Percentiles rank a stretch among this genome's conserved stretches.
Conservation (phyloP, 2,113 vertebrate genomes). For the Mustela lutreola region DNA sequence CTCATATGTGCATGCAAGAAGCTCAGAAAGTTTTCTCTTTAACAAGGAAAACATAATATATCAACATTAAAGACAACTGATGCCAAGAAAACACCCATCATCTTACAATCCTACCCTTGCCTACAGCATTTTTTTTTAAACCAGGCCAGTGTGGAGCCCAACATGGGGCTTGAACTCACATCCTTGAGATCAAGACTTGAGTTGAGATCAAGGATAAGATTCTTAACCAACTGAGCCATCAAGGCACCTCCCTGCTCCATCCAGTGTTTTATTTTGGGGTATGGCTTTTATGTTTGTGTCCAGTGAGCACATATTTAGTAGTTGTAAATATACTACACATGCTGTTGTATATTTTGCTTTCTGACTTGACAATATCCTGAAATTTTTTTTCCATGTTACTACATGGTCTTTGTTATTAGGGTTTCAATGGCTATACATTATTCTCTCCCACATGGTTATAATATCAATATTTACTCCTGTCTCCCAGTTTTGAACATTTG, state of each 20-base stretch:
- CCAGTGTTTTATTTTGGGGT: background rate
- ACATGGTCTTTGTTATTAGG: constrained; percentile 10
- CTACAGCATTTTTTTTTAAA: background rate
- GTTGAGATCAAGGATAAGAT: background rate
- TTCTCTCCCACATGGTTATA: background rate
- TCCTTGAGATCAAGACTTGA: background rate
- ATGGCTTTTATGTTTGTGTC: constrained; percentile 10
- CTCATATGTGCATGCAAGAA: background rate
- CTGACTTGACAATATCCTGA: constrained; percentile 49
- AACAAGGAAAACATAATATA: background rate
- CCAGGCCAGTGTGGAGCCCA: background rate
- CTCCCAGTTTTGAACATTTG: constrained; percentile 48
- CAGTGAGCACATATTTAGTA: background rate
- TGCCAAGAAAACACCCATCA: constrained; percentile 21
- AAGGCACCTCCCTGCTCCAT: background rate
- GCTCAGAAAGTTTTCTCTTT: constrained; percentile 16
- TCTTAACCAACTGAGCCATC: background rate
- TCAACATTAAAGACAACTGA: background rate
- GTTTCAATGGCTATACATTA: constrained; percentile 37
- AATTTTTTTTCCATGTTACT: constrained; percentile 18
- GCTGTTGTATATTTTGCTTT: constrained; percentile 54
- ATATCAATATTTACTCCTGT: constrained; percentile 43
- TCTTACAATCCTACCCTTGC: background rate
- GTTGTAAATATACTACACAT: background rate
- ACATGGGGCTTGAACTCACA: background rate